phyloP scores from a whole-genome alignment of 2,797 vertebrate species.

The Takifugu ocellatus region DNA sequence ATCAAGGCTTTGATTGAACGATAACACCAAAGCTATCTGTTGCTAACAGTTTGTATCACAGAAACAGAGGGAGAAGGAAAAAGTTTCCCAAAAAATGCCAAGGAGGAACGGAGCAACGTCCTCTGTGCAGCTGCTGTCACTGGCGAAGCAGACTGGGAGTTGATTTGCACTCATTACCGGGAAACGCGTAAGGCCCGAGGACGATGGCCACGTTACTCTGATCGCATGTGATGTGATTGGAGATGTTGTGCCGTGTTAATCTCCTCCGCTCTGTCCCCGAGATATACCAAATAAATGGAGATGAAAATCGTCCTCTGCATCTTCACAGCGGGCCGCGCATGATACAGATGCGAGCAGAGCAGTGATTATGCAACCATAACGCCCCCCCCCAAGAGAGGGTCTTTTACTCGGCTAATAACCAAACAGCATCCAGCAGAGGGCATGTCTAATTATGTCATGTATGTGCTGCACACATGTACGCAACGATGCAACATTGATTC shows the following conservation, averaged over 20 bases:
- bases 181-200: constrained; percentile 64
- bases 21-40: constrained; percentile 53
- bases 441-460: constrained; percentile 29
- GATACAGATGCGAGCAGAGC: constrained; percentile 51
- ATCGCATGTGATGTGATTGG: constrained; percentile 61
- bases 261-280: constrained; percentile 59
- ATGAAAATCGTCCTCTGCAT: constrained; percentile 49
- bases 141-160: constrained; percentile 68
- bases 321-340: constrained; percentile 35
- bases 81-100: constrained; percentile 21
- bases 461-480: constrained; percentile 1
- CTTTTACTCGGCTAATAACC: constrained; percentile 32
- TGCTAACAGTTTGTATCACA: constrained; percentile 37
- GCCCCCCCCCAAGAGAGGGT: constrained; percentile 1
- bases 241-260: constrained; percentile 69
- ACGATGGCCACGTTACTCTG: constrained; percentile 64
- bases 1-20: constrained; percentile 67
- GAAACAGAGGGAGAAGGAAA: constrained; percentile 5
- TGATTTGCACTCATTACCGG: constrained; percentile 77
- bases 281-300: constrained; percentile 59
- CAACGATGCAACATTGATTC: constrained; percentile 8
- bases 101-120: constrained; percentile 25
- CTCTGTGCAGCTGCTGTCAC: constrained; percentile 61
- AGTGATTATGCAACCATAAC: constrained; percentile 44
- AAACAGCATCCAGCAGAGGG: constrained; percentile 12